Percentiles rank a stretch among this genome's conserved stretches.
phyloP scores from a whole-genome alignment of 1,140 invertebrate species.

The Neodiprion virginianus region DNA sequence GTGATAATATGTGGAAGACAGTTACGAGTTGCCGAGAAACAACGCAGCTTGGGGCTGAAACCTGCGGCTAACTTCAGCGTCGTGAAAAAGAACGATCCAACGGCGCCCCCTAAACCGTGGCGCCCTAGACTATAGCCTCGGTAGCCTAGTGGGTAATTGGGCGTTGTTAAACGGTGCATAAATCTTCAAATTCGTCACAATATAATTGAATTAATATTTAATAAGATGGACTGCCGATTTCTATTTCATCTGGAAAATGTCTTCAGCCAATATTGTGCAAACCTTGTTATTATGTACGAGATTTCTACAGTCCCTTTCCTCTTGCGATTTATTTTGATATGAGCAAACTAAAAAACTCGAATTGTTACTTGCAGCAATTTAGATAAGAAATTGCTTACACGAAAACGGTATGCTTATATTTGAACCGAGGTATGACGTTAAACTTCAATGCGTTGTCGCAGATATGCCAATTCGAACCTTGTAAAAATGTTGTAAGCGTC shows the following conservation, averaged over 20 bases:
- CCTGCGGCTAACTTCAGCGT: too few relatives aligned
- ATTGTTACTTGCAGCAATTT: conserved; percentile 26
- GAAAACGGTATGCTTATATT: conserved; percentile 19
- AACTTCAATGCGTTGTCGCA: conserved; percentile 28
- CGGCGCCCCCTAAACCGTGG: too few relatives aligned
- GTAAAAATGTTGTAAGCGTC: conserved; percentile 20
- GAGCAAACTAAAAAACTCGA: neutral
- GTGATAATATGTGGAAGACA: too few relatives aligned
- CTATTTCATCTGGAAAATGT: neutral
- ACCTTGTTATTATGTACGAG: neutral
- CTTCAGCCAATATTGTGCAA: conserved; percentile 26
- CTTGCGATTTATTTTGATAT: neutral
- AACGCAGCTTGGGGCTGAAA: too few relatives aligned
- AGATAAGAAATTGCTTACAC: conserved; percentile 23
- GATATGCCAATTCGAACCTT: conserved; percentile 29
- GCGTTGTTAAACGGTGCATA: too few relatives aligned
- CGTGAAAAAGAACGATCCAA: too few relatives aligned
- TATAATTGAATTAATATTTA: too few relatives aligned
- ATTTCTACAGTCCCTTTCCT: neutral
- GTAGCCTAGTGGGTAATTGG: too few relatives aligned
- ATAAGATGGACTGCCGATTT: too few relatives aligned
- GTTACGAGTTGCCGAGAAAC: too few relatives aligned
- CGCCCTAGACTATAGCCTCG: too few relatives aligned
- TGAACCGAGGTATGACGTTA: conserved; percentile 15
- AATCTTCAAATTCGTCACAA: too few relatives aligned